Evolutionary conservation across 2,888 invertebrate species (phyloP).

Genomic region (Polydrusus tereticollis): DNA sequence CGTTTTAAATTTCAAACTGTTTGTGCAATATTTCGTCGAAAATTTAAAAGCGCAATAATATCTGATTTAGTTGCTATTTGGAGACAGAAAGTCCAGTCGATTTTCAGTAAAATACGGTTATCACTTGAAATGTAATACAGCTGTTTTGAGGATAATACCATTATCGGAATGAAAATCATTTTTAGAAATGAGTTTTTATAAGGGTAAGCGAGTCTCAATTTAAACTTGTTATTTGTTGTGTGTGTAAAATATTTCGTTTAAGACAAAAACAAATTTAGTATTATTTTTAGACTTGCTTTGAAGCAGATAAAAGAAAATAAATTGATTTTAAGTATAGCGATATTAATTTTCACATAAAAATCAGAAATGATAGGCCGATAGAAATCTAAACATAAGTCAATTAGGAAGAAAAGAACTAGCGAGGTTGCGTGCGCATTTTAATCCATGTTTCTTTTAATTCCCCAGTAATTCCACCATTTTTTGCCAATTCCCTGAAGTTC

Average conservation of each 20-base stretch:
- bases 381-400: no score
- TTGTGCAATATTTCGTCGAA: constrained; percentile 39
- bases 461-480: no score
- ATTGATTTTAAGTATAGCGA: no score
- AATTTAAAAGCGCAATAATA: constrained; percentile 39
- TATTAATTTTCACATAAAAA: no score
- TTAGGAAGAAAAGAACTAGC: no score
- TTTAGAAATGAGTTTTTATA: constrained; percentile 6
- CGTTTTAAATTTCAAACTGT: constrained; percentile 28
- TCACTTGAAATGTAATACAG: constrained; percentile 32
- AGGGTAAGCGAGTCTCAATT: background rate
- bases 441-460: no score
- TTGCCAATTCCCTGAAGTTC: no score
- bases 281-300: background rate
- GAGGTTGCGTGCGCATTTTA: no score
- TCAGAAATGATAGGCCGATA: no score
- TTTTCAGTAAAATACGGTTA: constrained; percentile 41
- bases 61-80: constrained; percentile 39
- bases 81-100: constrained; percentile 41
- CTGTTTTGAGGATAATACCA: constrained; percentile 31
- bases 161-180: constrained; percentile 27
- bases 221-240: background rate
- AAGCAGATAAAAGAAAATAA: background rate
- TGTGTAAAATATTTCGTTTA: no score
- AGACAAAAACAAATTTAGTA: background rate